Evolutionary conservation across 2,888 invertebrate genomes (phyloP).

Genomic region (Trachelus stipa): DNA sequence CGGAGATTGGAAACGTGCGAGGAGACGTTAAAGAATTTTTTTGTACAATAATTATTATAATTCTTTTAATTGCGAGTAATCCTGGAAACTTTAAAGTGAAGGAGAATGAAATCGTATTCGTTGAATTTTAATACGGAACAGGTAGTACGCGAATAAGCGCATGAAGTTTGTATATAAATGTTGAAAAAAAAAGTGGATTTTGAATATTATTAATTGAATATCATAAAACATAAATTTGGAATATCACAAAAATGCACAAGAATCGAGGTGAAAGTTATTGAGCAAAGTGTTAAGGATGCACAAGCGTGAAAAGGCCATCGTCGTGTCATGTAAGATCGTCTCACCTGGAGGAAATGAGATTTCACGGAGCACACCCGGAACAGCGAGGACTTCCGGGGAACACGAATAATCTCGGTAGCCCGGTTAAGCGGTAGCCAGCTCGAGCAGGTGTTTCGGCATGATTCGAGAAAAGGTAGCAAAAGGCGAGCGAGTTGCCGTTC

Average conservation of each 20-base stretch:
- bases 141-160: conserved; percentile 18
- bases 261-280: background rate
- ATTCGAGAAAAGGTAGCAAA: background rate
- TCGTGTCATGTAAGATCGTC: background rate
- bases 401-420: background rate
- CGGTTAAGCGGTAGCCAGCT: background rate
- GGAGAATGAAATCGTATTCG: background rate
- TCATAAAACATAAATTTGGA: background rate
- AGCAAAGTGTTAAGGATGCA: background rate
- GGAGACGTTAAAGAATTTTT: background rate
- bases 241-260: background rate
- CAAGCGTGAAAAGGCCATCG: background rate
- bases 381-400: conserved; percentile 2
- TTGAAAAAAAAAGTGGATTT: background rate
- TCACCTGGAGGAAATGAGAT: background rate
- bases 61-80: background rate
- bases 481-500: background rate
- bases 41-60: background rate
- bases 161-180: conserved; percentile 33
- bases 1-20: background rate
- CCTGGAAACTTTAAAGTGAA: background rate
- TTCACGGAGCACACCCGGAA: background rate
- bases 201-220: too few relatives aligned
- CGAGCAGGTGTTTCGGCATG: background rate
- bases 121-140: background rate